Percentiles rank a stretch among this genome's conserved stretches.
phyloP scores from a whole-genome alignment of 2,797 vertebrate species.

The Acanthopagrus latus region DNA sequence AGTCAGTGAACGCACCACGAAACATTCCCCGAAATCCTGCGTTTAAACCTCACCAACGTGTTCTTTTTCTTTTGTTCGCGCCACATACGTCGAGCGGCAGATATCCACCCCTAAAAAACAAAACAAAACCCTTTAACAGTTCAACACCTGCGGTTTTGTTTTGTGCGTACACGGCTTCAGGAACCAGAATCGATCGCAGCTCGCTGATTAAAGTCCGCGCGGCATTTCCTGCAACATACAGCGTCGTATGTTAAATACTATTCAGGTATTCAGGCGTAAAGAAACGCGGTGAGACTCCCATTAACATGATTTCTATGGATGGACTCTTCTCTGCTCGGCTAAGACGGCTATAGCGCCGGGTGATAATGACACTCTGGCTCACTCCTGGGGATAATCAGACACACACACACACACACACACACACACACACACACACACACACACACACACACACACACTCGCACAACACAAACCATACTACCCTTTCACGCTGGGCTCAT shows the following conservation, averaged over 20 bases:
- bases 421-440: slow-evolving; percentile 30
- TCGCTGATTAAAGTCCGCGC: slow-evolving; percentile 11
- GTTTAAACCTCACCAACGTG: too few relatives aligned
- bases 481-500: slow-evolving; percentile 86
- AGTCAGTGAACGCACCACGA: too few relatives aligned
- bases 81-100: too few relatives aligned
- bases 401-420: slow-evolving; percentile 41
- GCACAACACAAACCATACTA: slow-evolving; percentile 78
- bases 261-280: slow-evolving; percentile 50
- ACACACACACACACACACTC: slow-evolving; percentile 9
- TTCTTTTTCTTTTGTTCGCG: too few relatives aligned
- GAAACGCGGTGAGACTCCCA: slow-evolving; percentile 49
- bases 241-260: slow-evolving; percentile 38
- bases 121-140: too few relatives aligned
- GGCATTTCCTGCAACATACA: slow-evolving; percentile 19
- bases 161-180: too few relatives aligned
- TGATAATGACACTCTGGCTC: slow-evolving; percentile 83
- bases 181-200: neutral
- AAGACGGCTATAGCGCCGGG: slow-evolving; percentile 66
- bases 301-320: slow-evolving; percentile 76
- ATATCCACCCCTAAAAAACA: neutral
- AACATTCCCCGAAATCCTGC: too few relatives aligned
- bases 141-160: too few relatives aligned
- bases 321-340: slow-evolving; percentile 68
- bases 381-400: slow-evolving; percentile 83